Evolutionary conservation across 2,888 invertebrate species (phyloP).

Genomic region (Meteorus colon): DNA sequence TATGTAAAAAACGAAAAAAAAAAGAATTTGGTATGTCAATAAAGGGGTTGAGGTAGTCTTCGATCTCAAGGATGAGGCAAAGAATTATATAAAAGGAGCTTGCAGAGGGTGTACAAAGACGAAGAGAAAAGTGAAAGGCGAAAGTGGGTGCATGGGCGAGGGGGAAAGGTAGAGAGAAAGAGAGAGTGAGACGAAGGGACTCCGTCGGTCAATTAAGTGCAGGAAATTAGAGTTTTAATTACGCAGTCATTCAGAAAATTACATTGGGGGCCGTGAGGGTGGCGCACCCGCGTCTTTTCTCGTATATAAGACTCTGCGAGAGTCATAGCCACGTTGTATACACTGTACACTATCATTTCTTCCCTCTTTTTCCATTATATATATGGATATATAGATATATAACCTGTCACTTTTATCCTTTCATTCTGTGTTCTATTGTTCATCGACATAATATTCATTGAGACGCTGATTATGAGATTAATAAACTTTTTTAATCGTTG

Average conservation of each 20-base stretch:
- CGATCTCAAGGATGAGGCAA: conserved; percentile 43
- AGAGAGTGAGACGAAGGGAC: conserved; percentile 63
- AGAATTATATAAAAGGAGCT: conserved; percentile 39
- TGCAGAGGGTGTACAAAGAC: conserved; percentile 46
- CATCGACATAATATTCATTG: not conserved
- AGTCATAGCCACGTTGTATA: conserved; percentile 3
- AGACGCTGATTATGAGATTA: not conserved
- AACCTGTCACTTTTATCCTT: not conserved
- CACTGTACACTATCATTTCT: conserved; percentile 1
- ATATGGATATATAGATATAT: not conserved
- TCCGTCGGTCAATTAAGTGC: conserved; percentile 72
- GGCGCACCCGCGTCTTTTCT: conserved; percentile 38
- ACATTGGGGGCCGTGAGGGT: conserved; percentile 71
- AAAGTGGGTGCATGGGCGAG: conserved; percentile 14
- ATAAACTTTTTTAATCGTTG: not conserved
- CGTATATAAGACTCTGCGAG: conserved; percentile 11
- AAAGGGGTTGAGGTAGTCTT: conserved; percentile 23
- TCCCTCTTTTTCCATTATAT: not conserved
- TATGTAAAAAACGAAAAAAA: conserved; percentile 18
- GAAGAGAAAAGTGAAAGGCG: conserved; percentile 39
- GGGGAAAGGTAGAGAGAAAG: conserved; percentile 36
- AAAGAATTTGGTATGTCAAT: conserved; percentile 23
- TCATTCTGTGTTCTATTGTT: not conserved
- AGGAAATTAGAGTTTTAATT: conserved; percentile 74
- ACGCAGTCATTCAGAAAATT: conserved; percentile 74